Base-by-base conservation (phyloP, 2,113 vertebrate genomes). In the Callocephalon fimbriatum region DNA sequence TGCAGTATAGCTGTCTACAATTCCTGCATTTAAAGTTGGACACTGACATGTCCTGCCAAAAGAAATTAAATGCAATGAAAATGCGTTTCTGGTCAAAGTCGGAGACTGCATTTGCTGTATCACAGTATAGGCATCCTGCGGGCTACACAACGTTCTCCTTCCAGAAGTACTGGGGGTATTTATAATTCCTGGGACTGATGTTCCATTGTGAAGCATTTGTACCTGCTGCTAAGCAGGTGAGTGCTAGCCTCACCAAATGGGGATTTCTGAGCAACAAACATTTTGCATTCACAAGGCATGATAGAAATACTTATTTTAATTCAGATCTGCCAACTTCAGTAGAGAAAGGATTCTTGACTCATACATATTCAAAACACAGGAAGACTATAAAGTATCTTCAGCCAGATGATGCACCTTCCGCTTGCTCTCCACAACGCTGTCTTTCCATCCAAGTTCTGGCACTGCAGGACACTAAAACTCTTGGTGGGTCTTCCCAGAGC, bases 101-200 rank as follows among this genome's bases (percentile, higher is more conserved):
- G 73, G 88, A 31, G 50, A 1, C 54, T 54, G 62, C 8, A 1
- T 45, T 58, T 66, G 27, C 72, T 83, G 25, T 47, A 8, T 18
- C 27, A 27, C 53, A 29, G 63, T 5, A 17, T 47, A 37, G 0
- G 37, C 3, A 3, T 31, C 91, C 90, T 20, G 10, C 44, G 66
- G 62, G 78, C 71, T 82, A 10, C 23, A 8, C 0, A 3, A 9
- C 0, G 0, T 4, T 16, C 70, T 27, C 21, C 70, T 58, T n/a
- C n/a, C 68, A 53, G 51, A 88, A 31, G 10, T 4, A 32, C 51
- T 17, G 67, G 15, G 32, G 31, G 12, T 13, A 2, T 38, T 42
- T 37, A 42, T 6, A 42, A 1, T 50, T 12, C 40, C 59, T 32
- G 61, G 40, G 35, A 2, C 10, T 20, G 50, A 12, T 61, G 54